Conservation (phyloP, 2,113 vertebrate genomes). For the Heterocephalus glaber region DNA sequence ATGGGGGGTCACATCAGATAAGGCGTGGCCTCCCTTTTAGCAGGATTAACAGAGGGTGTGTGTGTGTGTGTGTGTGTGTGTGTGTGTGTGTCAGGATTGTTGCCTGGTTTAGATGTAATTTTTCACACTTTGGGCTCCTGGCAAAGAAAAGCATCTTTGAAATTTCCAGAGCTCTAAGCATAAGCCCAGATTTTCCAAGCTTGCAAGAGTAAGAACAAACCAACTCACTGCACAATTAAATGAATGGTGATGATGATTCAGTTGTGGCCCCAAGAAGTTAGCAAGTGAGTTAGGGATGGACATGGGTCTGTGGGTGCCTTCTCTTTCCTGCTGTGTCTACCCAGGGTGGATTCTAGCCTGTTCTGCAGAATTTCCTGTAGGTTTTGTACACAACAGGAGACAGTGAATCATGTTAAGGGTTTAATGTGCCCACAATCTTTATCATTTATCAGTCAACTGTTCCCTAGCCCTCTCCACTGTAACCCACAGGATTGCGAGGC, state of each 20-base stretch:
- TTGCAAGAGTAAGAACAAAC: not conserved
- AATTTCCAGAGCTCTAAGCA: not conserved
- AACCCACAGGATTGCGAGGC: not conserved
- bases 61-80: too few relatives aligned
- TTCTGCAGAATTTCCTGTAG: slow-evolving; percentile 41
- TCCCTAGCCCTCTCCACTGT: not conserved
- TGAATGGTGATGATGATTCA: not conserved
- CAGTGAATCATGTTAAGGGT: not conserved
- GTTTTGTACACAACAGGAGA: not conserved
- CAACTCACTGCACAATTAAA: not conserved
- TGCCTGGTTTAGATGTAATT: slow-evolving; percentile 14
- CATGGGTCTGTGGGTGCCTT: not conserved
- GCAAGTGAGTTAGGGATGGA: not conserved
- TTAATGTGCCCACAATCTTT: not conserved
- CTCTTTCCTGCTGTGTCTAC: not conserved
- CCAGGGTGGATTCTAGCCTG: not conserved
- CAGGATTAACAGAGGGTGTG: not conserved
- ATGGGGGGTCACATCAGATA: not conserved
- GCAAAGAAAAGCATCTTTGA: not conserved
- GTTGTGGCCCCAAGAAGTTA: not conserved
- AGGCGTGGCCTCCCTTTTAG: not conserved
- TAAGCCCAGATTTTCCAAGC: not conserved
- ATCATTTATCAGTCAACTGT: not conserved
- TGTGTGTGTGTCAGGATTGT: too few relatives aligned
- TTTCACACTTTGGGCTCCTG: not conserved